Evolutionary conservation across 2,797 vertebrate species (phyloP).

Genomic region (Schizopygopsis malacanthus): DNA sequence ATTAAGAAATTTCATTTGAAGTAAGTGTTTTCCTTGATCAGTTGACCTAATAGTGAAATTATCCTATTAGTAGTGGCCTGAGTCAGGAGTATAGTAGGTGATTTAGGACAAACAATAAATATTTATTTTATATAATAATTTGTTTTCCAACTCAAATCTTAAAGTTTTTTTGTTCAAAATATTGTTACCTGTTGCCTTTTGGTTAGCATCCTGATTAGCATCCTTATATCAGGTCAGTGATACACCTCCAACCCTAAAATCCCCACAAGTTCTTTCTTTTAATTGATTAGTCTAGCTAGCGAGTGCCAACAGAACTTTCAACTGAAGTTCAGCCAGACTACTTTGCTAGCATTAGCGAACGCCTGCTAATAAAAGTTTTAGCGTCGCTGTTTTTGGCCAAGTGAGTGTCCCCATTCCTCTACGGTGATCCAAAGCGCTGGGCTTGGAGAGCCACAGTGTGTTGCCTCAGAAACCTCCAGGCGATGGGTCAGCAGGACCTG

Average conservation of each 20-base stretch:
- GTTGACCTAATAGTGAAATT: not conserved
- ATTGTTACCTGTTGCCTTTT: not conserved
- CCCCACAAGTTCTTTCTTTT: constrained; percentile 17
- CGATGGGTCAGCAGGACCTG: constrained; percentile 70
- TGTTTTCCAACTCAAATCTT: not conserved
- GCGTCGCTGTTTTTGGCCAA: constrained; percentile 27
- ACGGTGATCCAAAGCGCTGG: constrained; percentile 38
- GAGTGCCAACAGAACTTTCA: constrained; percentile 24
- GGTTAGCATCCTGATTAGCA: not conserved
- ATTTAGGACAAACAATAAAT: not conserved
- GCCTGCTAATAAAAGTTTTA: constrained; percentile 40
- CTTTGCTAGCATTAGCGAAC: constrained; percentile 43
- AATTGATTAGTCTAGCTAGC: constrained; percentile 32
- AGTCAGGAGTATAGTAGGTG: not conserved
- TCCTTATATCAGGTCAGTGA: not conserved
- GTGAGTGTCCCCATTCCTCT: constrained; percentile 24
- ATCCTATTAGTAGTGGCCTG: not conserved
- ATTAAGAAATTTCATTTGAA: not conserved
- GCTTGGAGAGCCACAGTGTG: constrained; percentile 62
- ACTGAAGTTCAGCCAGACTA: constrained; percentile 50
- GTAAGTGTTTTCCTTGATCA: not conserved
- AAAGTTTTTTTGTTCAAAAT: not conserved
- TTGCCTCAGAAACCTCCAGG: constrained; percentile 81
- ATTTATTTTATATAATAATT: not conserved
- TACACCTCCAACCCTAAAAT: not conserved